A percentile compares a stretch with the other conserved stretches of the same genome.
These are phyloP conservation scores for Drosophila prolongata DNA, from an alignment of 2,888 invertebrate genomes.

Conservation along the genomic window DNA sequence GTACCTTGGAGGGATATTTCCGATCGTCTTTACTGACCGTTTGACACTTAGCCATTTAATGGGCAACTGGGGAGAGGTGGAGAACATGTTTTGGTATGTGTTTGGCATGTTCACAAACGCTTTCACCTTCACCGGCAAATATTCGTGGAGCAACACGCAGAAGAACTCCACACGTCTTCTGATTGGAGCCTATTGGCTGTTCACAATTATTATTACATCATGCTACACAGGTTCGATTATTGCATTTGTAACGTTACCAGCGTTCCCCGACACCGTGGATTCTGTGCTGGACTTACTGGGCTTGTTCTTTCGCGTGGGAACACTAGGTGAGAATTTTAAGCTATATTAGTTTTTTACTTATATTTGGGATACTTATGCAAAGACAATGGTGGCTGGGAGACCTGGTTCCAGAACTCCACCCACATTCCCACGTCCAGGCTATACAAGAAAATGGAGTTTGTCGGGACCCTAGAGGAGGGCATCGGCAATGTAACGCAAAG, in stretches of 20 bases:
- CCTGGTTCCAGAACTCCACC: conserved; percentile 89
- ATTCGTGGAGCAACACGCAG: conserved; percentile 89
- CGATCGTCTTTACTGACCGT: conserved; percentile 90
- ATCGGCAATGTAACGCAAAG: conserved; percentile 90
- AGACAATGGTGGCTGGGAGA: conserved; percentile 91
- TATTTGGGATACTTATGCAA: too few relatives aligned
- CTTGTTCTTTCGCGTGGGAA: conserved; percentile 89
- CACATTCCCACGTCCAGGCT: conserved; percentile 87
- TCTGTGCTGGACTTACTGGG: conserved; percentile 88
- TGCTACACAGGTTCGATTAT: conserved; percentile 94
- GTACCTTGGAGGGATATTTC: conserved; percentile 90
- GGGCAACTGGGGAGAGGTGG: conserved; percentile 89
- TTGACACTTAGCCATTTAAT: conserved; percentile 88
- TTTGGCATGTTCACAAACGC: conserved; percentile 94
- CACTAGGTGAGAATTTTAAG: conserved; percentile 86
- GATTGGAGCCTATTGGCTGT: conserved; percentile 93
- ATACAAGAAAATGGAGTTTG: conserved; percentile 88
- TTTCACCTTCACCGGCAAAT: conserved; percentile 89
- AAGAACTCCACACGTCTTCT: conserved; percentile 89
- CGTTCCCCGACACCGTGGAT: conserved; percentile 90
- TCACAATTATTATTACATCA: conserved; percentile 93
- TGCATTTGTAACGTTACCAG: conserved; percentile 92
- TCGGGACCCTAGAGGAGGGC: conserved; percentile 88
- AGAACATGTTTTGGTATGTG: conserved; percentile 95
- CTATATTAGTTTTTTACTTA: neutral